phyloP scores from a whole-genome alignment of 2,888 invertebrate genomes.

The Oscheius sp. region DNA sequence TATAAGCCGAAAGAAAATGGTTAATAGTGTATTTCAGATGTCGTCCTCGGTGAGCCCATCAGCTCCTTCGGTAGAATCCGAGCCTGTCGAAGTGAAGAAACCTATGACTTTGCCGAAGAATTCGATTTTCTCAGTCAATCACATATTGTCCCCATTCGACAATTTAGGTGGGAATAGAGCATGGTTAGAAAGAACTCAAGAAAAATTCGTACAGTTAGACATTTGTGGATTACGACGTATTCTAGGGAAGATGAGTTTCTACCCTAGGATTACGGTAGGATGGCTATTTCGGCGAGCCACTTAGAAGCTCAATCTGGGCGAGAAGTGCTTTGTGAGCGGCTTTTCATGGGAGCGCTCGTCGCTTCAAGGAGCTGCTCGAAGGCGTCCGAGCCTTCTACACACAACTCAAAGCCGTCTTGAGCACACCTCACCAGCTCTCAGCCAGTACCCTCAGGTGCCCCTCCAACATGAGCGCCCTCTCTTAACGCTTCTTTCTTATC shows the following conservation, averaged over 20 bases:
- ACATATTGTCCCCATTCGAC: conserved; percentile 44
- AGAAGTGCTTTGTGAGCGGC: conserved; percentile 31
- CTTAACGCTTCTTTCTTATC: conserved; percentile 24
- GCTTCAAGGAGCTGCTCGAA: conserved; percentile 24
- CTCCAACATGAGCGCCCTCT: conserved; percentile 28
- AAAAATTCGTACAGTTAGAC: background rate
- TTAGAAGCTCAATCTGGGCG: conserved; percentile 25
- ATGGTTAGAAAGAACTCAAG: background rate
- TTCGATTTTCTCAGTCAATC: conserved; percentile 38
- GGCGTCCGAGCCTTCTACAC: conserved; percentile 28
- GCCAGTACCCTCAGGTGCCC: conserved; percentile 27
- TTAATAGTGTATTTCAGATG: too few species aligned
- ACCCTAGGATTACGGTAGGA: conserved; percentile 21
- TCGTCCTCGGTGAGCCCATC: conserved; percentile 12
- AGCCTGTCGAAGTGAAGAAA: conserved; percentile 9
- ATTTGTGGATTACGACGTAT: background rate
- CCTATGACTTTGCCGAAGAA: conserved; percentile 14
- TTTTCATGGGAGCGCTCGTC: conserved; percentile 34
- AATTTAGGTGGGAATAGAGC: conserved; percentile 37
- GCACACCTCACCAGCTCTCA: conserved; percentile 24
- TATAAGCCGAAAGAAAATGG: too few species aligned
- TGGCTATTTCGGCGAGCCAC: conserved; percentile 23
- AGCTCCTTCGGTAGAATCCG: conserved; percentile 14
- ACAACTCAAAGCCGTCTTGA: conserved; percentile 31
- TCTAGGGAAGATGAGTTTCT: conserved; percentile 11